Evolutionary conservation across 2,113 vertebrate genomes (phyloP), one percentile per base, ranked within the genome.

Genomic region (human): DNA sequence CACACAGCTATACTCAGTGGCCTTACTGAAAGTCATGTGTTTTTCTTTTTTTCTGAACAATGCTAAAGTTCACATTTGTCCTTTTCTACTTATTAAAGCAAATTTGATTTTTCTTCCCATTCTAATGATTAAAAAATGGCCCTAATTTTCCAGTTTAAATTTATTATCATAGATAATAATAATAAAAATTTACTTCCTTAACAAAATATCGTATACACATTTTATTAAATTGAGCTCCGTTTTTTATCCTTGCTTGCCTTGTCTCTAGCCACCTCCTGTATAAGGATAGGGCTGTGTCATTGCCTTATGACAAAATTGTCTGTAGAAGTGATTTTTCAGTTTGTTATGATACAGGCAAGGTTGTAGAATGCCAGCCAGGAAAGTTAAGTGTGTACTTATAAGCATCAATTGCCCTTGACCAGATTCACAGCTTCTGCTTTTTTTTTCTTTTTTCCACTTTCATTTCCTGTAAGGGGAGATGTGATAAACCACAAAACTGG

Each of bases 391-490:
- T 72, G 43, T 30, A 66, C 59, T 94, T 82, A 45, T 3, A 80
- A 89, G 35, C 35, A 50, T 80, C 89, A 64, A 18, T 95, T 59
- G 59, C 61, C 88, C 78, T 95, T 93, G 81, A 89, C 72, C 22
- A 0, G 84, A 50, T 59, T 78, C 38, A 79, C 52, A 83, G 85
- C 73, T 89, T 68, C 48, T 48, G 35, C 45, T 55, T 61, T 84
- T 94, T 38, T 70, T 38, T 48, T 50, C 57, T 59, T 22, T 27
- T 35, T 23, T 0, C 14, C 8, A 27, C 11, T 89, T 94, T 97
- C 59, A 89, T 93, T 95, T 95, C 88, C 89, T 97, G 50, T 75
- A 78, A 93, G 43, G 61, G 66, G 8, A 81, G 82, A 76, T 43
- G 85, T 72, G 90, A 89, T 86, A 73, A 96, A 90, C 85, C 43